Base-by-base conservation (phyloP, 2,113 vertebrate genomes). In the Platichthys stellatus region DNA sequence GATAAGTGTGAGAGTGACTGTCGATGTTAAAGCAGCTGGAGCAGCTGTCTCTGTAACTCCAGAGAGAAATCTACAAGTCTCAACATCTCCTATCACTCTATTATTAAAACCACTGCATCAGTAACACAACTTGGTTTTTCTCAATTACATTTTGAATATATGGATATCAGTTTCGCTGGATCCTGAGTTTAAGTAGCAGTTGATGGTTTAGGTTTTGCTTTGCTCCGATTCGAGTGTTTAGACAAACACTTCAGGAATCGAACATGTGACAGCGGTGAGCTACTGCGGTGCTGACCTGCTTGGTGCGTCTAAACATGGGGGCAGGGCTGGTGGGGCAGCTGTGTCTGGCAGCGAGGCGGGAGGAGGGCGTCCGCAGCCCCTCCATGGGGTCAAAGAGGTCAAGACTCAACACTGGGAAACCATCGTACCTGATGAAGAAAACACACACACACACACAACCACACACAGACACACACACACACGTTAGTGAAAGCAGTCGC, bases 271-370 rank as follows among this genome's bases (percentile, higher is more conserved):
- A 57, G 2, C 2, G 2, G 57, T 9, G 24, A 68, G 57, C 56
- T 40, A 3, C 12, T 47, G 83, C 23, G 69, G 20, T 1, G 21
- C 84, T 82, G 85, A 99, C 98, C 98, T 99, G 98, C 86, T 99
- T 98, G 80, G 97, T 98, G 89, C 98, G 96, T 88, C 98, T 96
- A 83, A 98, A 98, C 95, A 99, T 96, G 12, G 97, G 96, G 0
- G 96, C 97, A 3, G 98, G 97, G 86, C 97, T 99, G 78, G 95
- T 94, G 47, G 97, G 96, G 84, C 95, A 97, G 92, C 93, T 96
- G 82, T 95, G 95, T 84, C 97, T 96, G 75, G 95, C 93, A 65
- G 95, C 90, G 26, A 96, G 86, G 74, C 95, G 95, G 78, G 91
- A 95, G 58, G 90, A 94, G 57, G 83, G 92, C 23, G 90, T 90